phyloP scores from a whole-genome alignment of 2,113 vertebrate genomes.

The Hypocryptadius cinnamomeus region DNA sequence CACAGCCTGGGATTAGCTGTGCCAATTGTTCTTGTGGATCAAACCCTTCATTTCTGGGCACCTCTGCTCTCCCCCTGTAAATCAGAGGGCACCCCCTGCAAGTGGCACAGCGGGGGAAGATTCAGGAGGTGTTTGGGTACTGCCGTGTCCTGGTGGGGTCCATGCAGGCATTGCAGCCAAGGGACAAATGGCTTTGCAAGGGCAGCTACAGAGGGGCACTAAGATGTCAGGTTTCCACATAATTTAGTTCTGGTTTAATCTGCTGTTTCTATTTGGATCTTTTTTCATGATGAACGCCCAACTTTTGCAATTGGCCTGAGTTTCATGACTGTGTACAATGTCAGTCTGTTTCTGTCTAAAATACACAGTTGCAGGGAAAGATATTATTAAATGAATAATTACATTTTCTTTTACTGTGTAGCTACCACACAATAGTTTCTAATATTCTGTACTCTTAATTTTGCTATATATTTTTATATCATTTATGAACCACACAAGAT shows the following conservation, averaged over 20 bases:
- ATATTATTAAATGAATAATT: background rate
- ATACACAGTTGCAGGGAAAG: background rate
- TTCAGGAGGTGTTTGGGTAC: background rate
- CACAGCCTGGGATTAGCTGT: background rate
- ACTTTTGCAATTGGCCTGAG: background rate
- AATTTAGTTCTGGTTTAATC: background rate
- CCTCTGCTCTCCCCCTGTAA: background rate
- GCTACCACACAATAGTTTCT: background rate
- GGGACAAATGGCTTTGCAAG: background rate
- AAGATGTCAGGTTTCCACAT: background rate
- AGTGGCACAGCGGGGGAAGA: fast-evolving
- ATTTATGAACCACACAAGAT: background rate
- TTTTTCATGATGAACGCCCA: background rate
- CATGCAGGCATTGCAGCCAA: background rate
- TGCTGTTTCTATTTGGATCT: background rate
- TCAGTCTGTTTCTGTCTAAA: background rate
- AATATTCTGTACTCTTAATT: background rate
- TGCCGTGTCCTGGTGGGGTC: background rate
- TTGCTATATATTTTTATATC: background rate
- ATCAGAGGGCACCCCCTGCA: too few relatives aligned
- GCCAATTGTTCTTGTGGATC: background rate
- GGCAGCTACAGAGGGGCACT: background rate
- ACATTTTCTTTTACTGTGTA: background rate
- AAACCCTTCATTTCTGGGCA: background rate
- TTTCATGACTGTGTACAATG: background rate